Conservation (phyloP, 2,113 vertebrate species). For the Amphilophus citrinellus region DNA sequence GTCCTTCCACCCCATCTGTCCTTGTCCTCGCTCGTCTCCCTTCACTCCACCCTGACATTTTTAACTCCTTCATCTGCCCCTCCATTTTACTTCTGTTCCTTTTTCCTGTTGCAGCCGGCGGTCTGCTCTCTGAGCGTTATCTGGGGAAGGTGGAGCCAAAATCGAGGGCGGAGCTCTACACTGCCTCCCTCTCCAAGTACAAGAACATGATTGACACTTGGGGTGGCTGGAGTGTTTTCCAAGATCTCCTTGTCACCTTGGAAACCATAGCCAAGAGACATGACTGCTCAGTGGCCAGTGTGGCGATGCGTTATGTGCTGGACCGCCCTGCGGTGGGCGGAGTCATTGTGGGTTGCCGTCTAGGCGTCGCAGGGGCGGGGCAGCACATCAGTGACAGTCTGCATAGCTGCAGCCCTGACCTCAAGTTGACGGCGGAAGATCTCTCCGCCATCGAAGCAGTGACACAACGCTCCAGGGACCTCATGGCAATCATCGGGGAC, state of each 20-base stretch:
- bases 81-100: background rate
- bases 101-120: slow-evolving; percentile 40
- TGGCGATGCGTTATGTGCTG: slow-evolving; percentile 62
- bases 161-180: slow-evolving; percentile 53
- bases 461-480: slow-evolving; percentile 55
- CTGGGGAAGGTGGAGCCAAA: slow-evolving; percentile 49
- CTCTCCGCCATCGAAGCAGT: slow-evolving; percentile 36
- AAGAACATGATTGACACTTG: slow-evolving; percentile 66
- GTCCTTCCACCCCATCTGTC: background rate
- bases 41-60: background rate
- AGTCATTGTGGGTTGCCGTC: slow-evolving; percentile 65
- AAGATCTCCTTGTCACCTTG: slow-evolving; percentile 64
- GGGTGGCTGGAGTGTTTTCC: slow-evolving; percentile 67
- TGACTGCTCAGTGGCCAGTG: slow-evolving; percentile 61
- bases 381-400: slow-evolving; percentile 66
- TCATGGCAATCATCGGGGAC: slow-evolving; percentile 55
- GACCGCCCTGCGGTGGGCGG: slow-evolving; percentile 65
- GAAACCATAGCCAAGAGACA: slow-evolving; percentile 39
- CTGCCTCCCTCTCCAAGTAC: slow-evolving; percentile 69
- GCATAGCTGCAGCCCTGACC: slow-evolving; percentile 54
- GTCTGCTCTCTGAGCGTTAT: slow-evolving; percentile 59
- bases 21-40: background rate
- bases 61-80: background rate
- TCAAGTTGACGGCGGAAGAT: slow-evolving; percentile 55
- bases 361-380: slow-evolving; percentile 62